Conservation (phyloP, 2,113 vertebrate genomes). For the Solea solea region DNA sequence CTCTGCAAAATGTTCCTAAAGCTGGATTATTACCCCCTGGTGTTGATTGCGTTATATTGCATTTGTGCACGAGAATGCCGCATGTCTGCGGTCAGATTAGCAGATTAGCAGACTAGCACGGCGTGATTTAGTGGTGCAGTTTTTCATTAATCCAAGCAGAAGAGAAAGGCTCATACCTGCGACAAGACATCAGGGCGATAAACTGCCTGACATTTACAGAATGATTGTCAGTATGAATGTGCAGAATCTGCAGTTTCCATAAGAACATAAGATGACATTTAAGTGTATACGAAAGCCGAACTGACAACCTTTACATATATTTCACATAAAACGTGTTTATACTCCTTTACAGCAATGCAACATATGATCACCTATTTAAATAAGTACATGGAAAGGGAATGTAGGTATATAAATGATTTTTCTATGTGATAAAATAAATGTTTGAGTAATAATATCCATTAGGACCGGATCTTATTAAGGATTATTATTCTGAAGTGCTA, state of each 20-base stretch:
- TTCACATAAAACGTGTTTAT: too few species aligned
- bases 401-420: slow-evolving; percentile 2
- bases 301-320: background rate
- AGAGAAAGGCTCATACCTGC: slow-evolving; percentile 22
- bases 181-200: slow-evolving; percentile 13
- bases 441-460: slow-evolving; percentile 51
- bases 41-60: slow-evolving; percentile 52
- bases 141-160: slow-evolving; percentile 42
- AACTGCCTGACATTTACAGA: background rate
- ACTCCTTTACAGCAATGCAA: background rate
- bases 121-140: slow-evolving; percentile 23
- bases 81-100: slow-evolving; percentile 43
- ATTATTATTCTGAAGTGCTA: slow-evolving; percentile 52
- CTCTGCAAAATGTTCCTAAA: slow-evolving; percentile 43
- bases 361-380: background rate
- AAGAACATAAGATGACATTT: background rate
- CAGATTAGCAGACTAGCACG: slow-evolving; percentile 25
- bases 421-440: slow-evolving; percentile 19
- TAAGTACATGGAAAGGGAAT: background rate
- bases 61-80: slow-evolving; percentile 43
- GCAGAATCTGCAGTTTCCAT: background rate
- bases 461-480: slow-evolving; percentile 54
- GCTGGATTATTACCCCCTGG: slow-evolving; percentile 43
- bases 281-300: background rate
- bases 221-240: background rate